Evolutionary conservation across 2,113 vertebrate genomes (phyloP).

Genomic region (Elachura formosa): DNA sequence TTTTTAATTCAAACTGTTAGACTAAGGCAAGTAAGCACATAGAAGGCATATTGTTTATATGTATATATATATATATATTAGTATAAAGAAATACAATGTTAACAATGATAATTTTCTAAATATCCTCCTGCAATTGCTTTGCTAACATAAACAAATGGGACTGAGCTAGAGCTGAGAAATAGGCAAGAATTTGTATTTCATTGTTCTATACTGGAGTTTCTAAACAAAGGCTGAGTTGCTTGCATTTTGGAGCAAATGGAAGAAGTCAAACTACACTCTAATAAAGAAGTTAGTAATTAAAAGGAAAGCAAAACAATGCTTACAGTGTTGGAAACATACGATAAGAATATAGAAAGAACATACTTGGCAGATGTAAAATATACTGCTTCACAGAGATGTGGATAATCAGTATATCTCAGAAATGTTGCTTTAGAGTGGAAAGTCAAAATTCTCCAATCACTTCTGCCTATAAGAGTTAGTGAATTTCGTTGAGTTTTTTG

Average conservation of each 20-base stretch:
- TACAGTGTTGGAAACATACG: not conserved
- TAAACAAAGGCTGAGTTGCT: not conserved
- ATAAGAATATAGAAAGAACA: not conserved
- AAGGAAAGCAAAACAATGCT: not conserved
- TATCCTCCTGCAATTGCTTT: not conserved
- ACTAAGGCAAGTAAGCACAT: not conserved
- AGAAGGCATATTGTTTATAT: not conserved
- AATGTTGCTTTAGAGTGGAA: not conserved
- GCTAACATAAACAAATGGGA: not conserved
- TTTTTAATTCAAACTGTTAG: not conserved
- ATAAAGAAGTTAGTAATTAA: not conserved
- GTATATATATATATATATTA: not conserved
- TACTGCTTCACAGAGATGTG: not conserved
- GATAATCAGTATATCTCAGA: not conserved
- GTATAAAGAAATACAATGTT: not conserved
- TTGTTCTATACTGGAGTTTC: not conserved
- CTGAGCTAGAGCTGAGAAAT: not conserved
- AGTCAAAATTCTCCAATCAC: not conserved
- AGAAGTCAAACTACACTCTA: not conserved
- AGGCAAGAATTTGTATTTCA: not conserved
- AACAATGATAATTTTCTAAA: not conserved
- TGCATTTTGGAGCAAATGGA: not conserved
- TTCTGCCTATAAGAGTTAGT: not conserved
- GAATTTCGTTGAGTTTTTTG: slow-evolving; percentile 4
- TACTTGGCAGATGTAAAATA: not conserved